A percentile compares a stretch with the other conserved stretches of the same genome.
These are phyloP conservation scores for Ceratoteleas bidentatus DNA, from an alignment of 1,140 invertebrate genomes.

Conservation along the genomic window DNA sequence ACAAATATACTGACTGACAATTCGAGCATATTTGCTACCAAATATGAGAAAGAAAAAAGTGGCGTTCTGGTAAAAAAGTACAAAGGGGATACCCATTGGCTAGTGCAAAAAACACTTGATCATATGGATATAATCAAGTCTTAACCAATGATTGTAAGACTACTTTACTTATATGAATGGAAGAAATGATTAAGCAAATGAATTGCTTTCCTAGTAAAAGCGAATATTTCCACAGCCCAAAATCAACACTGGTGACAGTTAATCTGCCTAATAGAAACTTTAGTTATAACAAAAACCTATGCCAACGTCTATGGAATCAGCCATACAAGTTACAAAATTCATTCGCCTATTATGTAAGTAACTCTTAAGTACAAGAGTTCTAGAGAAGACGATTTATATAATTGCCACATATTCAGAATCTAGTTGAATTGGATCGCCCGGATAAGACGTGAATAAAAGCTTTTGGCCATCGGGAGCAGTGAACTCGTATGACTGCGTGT, in stretches of 20 bases:
- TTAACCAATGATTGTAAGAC: no score
- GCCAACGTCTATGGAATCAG: neutral
- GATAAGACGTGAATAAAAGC: constrained; percentile 79
- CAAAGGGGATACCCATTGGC: no score
- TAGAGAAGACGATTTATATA: constrained; percentile 65
- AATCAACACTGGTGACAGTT: constrained; percentile 5
- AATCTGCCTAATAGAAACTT: neutral
- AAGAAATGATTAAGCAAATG: neutral
- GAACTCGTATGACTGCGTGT: constrained; percentile 79
- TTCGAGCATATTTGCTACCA: no score
- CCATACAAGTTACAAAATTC: neutral
- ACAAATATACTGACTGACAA: no score
- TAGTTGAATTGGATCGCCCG: constrained; percentile 78
- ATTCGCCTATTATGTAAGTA: neutral
- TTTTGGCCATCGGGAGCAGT: constrained; percentile 81
- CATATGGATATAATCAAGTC: no score
- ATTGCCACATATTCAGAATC: constrained; percentile 80
- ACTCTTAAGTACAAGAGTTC: constrained; percentile 20
- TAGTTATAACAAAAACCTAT: neutral
- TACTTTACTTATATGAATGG: no score
- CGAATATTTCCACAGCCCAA: constrained; percentile 26
- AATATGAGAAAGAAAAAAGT: no score
- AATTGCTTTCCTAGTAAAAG: constrained; percentile 8
- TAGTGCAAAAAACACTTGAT: no score
- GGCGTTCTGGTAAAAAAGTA: no score